Evolutionary conservation across 2,888 invertebrate genomes (phyloP), one percentile per base, ranked within the genome.

Genomic region (Allacma fusca): DNA sequence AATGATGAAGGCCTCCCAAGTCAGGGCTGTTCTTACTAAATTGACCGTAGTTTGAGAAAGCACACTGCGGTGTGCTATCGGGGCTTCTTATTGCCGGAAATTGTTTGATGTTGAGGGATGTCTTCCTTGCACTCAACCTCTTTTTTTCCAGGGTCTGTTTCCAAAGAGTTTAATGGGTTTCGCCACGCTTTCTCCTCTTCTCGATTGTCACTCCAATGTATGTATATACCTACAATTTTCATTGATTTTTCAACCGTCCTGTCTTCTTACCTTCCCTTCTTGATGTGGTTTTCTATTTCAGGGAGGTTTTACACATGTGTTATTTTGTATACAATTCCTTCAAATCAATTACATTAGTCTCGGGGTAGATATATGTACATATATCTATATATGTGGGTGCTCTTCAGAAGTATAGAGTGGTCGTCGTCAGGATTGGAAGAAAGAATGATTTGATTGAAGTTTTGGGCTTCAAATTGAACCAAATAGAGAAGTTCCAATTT

Each of bases 61-160:
- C 9, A 50, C 9, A 50, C 7, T 50, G 50, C 16, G 1, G 50
- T 50, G 34, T 34, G 34, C 34, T 34, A 34, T 9, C 34, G 34
- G 34, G 34, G 34, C 34, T 34, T 34, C 34, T 34, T 34, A 34
- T 50, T 50, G 50, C 50, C 4, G 50, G 50, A 50, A 50, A 50
- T 50, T 50, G 50, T 50, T 50, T 50, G 50, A 50, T 12, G 50
- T 50, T 50, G 19, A 50, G n/a, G 50, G 50, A 50, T 50, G 4
- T 50, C 50, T 50, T 50, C 19, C 50, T 50, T 2, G 1, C n/a
- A 9, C 19, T 50, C 50, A 12, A 16, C 50, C 19, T 16, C 9
- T 50, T 50, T 13, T 19, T 50, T 13, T 50, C 16, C 50, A 50
- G n/a, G 50, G 50, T 50, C 50, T 13, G 19, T n/a, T 50, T 12